Conservation (phyloP, 2,113 vertebrate genomes). For the Spermophilus dauricus region DNA sequence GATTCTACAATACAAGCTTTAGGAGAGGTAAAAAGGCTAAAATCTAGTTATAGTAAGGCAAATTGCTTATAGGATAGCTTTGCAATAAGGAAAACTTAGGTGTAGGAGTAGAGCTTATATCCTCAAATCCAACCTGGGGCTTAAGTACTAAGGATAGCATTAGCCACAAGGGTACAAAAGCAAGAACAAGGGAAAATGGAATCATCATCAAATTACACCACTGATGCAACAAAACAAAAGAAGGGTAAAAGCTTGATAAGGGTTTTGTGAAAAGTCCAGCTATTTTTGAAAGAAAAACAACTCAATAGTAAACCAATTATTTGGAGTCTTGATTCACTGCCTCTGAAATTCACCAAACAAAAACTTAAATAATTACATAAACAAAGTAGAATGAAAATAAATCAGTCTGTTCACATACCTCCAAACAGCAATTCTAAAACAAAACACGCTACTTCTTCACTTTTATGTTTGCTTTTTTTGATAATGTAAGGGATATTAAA, state of each 20-base stretch:
- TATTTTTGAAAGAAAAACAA: constrained; percentile 48
- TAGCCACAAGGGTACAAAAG: background rate
- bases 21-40: background rate
- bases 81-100: background rate
- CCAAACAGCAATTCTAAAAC: constrained; percentile 41
- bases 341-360: constrained; percentile 59
- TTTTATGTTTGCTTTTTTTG: constrained; percentile 53
- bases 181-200: background rate
- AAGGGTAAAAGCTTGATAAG: background rate
- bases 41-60: background rate
- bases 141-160: background rate
- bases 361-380: constrained; percentile 50
- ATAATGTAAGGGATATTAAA: constrained; percentile 14
- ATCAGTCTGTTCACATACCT: constrained; percentile 34
- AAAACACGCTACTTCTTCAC: constrained; percentile 30
- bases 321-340: background rate
- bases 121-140: background rate
- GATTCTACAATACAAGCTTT: background rate
- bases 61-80: background rate
- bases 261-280: background rate
- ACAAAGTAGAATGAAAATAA: constrained; percentile 38
- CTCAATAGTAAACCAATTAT: constrained; percentile 23
- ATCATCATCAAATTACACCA: background rate
- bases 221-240: background rate
- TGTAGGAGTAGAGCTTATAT: background rate